These are phyloP conservation scores for Hyaena hyaena DNA, from an alignment of 2,113 vertebrate species.

Conservation along the genomic window DNA sequence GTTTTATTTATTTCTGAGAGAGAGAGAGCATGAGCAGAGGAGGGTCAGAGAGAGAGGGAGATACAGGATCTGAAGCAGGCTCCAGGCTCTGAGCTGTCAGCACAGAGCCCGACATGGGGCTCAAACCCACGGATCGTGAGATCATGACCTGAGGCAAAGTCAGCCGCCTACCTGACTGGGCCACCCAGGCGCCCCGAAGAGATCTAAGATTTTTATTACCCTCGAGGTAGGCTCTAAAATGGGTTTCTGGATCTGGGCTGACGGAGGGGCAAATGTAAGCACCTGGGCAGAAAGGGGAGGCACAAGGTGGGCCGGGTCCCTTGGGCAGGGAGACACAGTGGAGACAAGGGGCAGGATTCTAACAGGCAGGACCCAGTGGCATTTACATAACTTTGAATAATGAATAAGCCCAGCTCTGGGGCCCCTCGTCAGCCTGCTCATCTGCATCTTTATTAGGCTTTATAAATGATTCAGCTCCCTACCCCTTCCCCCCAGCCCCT, in stretches of 20 bases:
- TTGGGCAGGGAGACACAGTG: neutral
- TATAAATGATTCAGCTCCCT: slow-evolving; percentile 86
- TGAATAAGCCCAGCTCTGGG: slow-evolving; percentile 84
- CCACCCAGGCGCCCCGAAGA: neutral
- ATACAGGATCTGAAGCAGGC: too few relatives aligned
- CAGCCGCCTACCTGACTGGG: too few relatives aligned
- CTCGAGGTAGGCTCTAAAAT: neutral
- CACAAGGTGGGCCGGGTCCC: neutral
- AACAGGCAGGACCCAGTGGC: slow-evolving; percentile 63
- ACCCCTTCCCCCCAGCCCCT: slow-evolving; percentile 20
- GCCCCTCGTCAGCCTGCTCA: slow-evolving; percentile 80
- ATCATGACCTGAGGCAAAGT: too few relatives aligned
- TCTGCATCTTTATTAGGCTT: slow-evolving; percentile 89
- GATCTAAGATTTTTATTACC: neutral
- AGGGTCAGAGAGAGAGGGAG: too few relatives aligned
- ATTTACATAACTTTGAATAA: slow-evolving; percentile 88
- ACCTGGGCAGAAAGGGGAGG: neutral
- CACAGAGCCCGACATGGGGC: too few relatives aligned
- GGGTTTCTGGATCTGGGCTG: neutral
- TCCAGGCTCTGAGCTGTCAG: too few relatives aligned
- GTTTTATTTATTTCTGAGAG: too few relatives aligned
- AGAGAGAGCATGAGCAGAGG: too few relatives aligned
- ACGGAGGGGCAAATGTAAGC: neutral
- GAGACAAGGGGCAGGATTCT: slow-evolving; percentile 51
- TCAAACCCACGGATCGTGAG: too few relatives aligned